phyloP scores from a whole-genome alignment of 2,113 vertebrate species.

The Lathamus discolor region DNA sequence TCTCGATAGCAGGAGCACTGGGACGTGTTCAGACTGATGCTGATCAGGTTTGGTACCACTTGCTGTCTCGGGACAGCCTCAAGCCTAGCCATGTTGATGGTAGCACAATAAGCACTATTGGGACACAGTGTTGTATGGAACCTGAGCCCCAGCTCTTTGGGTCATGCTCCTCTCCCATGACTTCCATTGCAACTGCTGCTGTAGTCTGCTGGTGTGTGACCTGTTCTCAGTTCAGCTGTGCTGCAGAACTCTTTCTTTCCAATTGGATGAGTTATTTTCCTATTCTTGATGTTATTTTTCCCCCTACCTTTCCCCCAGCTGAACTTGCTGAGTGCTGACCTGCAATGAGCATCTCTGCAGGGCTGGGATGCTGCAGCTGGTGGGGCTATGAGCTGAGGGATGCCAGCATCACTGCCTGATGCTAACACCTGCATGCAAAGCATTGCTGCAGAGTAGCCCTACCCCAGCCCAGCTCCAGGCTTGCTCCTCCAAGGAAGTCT shows the following conservation, averaged over 20 bases:
- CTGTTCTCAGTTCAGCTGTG: not conserved
- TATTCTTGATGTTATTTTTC: not conserved
- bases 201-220: not conserved
- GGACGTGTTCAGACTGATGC: not conserved
- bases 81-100: fast-evolving
- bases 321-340: not conserved
- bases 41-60: not conserved
- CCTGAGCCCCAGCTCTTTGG: not conserved
- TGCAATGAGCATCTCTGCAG: not conserved
- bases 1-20: not conserved
- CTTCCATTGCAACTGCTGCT: not conserved
- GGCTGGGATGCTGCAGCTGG: not conserved
- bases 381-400: not conserved
- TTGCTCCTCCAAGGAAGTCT: too few relatives aligned
- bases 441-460: not conserved
- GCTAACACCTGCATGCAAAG: not conserved
- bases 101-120: not conserved
- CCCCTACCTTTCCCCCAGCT: too few relatives aligned
- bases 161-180: not conserved
- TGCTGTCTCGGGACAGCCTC: not conserved
- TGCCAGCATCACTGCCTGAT: fast-evolving
- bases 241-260: not conserved
- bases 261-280: not conserved
- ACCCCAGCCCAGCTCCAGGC: not conserved
- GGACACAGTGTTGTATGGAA: not conserved